These are phyloP conservation scores for Hyles euphorbiae DNA, from an alignment of 1,140 invertebrate species.

Conservation along the genomic window DNA sequence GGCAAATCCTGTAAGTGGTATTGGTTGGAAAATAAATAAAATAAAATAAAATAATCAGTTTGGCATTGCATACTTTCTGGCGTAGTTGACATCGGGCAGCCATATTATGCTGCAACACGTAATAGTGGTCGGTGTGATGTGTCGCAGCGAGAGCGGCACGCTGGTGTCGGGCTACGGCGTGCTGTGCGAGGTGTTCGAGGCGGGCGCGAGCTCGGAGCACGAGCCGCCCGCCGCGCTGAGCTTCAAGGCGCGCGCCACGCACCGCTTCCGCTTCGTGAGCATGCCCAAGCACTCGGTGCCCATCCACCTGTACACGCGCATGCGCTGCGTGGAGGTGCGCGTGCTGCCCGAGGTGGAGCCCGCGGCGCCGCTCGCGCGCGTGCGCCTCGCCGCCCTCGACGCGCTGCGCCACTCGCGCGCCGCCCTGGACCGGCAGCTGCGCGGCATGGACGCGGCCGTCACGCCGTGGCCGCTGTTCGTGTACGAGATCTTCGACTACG, in stretches of 20 bases:
- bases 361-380: conserved; percentile 33
- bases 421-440: conserved; percentile 30
- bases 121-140: conserved; percentile 1
- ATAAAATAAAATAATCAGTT: too few species aligned
- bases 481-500: conserved; percentile 81
- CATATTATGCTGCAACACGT: too few species aligned
- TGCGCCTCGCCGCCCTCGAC: conserved; percentile 45
- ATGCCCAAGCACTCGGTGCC: conserved; percentile 30
- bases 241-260: conserved; percentile 53
- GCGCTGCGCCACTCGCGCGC: conserved; percentile 8
- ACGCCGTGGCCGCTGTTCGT: conserved; percentile 80
- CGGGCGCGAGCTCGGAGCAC: conserved; percentile 44
- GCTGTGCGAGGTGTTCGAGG: conserved; percentile 64
- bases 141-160: conserved; percentile 35
- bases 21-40: too few species aligned
- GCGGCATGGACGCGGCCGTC: conserved; percentile 64
- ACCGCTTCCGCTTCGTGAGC: conserved; percentile 46
- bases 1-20: too few species aligned
- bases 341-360: conserved; percentile 44
- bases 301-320: conserved; percentile 25
- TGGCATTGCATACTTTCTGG: too few species aligned
- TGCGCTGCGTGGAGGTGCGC: conserved; percentile 34
- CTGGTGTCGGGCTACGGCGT: conserved; percentile 56
- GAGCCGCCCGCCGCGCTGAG: conserved; percentile 26
- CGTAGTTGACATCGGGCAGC: too few species aligned